phyloP scores from a whole-genome alignment of 2,888 invertebrate genomes.

The Petrophora chlorosata region DNA sequence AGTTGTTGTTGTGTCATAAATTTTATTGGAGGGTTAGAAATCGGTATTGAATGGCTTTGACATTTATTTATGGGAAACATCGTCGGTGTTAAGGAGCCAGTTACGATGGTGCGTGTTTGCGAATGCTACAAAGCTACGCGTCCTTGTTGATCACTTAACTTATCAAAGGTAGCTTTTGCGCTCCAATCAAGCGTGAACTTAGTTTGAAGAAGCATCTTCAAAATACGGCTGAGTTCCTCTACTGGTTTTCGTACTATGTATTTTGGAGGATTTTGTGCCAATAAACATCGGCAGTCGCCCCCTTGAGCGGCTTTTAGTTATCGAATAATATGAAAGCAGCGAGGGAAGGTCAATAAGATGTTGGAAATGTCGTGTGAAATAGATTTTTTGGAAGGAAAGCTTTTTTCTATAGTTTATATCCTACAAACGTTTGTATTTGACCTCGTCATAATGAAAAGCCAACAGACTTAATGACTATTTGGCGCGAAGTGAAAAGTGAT shows the following conservation, averaged over 20 bases:
- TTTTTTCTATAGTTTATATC: conserved; percentile 1
- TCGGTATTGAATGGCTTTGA: conserved; percentile 1
- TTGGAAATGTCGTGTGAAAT: conserved; percentile 14
- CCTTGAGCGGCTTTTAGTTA: conserved; percentile 36
- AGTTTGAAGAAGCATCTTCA: background rate
- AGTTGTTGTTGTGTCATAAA: too few relatives aligned
- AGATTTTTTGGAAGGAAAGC: conserved; percentile 1
- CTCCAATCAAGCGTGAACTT: background rate
- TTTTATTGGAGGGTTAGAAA: conserved; percentile 1
- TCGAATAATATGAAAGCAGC: conserved; percentile 24
- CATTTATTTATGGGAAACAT: background rate
- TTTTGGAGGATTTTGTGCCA: conserved; percentile 28
- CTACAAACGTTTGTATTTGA: background rate
- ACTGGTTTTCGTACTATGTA: background rate
- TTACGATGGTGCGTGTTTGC: background rate
- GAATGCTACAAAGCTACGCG: background rate
- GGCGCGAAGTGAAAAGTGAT: too few relatives aligned
- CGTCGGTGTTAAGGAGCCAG: background rate
- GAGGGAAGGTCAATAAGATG: conserved; percentile 27
- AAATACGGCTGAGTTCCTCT: background rate
- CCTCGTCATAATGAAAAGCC: too few relatives aligned
- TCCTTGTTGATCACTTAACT: background rate
- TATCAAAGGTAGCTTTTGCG: background rate
- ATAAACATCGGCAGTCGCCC: conserved; percentile 27
- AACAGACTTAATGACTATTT: too few relatives aligned